Base-by-base conservation (phyloP, 2,797 vertebrate species). In the Eidolon dupreanum region DNA sequence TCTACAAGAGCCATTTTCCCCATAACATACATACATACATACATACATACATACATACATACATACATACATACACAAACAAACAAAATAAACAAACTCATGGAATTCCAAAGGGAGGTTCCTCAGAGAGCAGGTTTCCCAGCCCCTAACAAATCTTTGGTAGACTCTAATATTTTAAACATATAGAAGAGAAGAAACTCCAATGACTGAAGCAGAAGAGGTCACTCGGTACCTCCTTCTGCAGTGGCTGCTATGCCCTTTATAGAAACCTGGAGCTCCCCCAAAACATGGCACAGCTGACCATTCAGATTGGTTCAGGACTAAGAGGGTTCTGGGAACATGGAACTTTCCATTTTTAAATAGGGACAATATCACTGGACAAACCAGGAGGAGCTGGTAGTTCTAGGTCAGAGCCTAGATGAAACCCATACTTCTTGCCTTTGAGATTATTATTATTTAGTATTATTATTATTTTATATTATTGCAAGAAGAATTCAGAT, bases 1-100 rank as follows among this genome's bases (percentile, higher is more conserved):
- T 82, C 82, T 70, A 0, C 49, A 57, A 68, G 68, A 87, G 36
- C 57, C 83, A 57, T 70, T 93, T 97, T 55, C 38, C 53, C 57
- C 12, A 2, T 75, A 94, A 88, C 10, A 53, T 87, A 83, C 49
- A 49, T 49, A 16, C 49, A 49, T 46, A 46, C 46, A 49, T 49
- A 49, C 49, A 16, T 17, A 49, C 49, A 49, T 17, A 49, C 12
- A 24, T 41, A 41, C 41, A 49, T 49, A 49, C 49, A 49, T 5
- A 49, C 49, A 49, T 5, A 49, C 15, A 49, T 17, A 49, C 4
- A 49, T 5, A 49, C 3, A 24, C 26, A 61, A 17, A 33, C 13
- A 36, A 66, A 36, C 8, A 26, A 61, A 61, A 20, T 3, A 43
- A 57, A 57, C 26, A 46, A 9, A 63, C 70, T 41, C 43, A 53